Base-by-base conservation (phyloP, 2,888 invertebrate species). In the Eucera pruinosa region DNA sequence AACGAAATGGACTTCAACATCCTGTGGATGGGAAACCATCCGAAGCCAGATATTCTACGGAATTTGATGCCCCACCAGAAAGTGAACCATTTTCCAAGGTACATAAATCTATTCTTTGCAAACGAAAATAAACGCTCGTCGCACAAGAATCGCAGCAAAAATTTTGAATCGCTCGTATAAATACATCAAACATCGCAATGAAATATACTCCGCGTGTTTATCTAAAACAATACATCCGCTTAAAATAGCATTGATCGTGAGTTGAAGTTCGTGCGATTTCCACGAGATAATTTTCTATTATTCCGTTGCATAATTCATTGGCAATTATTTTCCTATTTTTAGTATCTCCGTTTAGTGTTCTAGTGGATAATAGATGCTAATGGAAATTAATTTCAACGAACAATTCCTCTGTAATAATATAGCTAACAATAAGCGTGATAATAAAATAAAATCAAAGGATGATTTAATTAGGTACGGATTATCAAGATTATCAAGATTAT, bases 71-170 rank as follows among this genome's bases (percentile, higher is more conserved):
- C 97, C n/a, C 97, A 97, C 92, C 99, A 99, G 93, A 95, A 98
- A 89, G 97, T 98, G 72, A 99, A 99, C 92, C 98, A 99, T 93
- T 99, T 99, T 92, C 98, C 98, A 7, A 95, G 96, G 96, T 96
- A 41, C 0, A 9, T 39, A 13, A 25, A 41, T n/a, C n/a, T n/a
- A n/a, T 2, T 2, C n/a, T 52, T 23, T 6, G 15, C 18, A 6
- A 11, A 15, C 5, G 30, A 7, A 43, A 54, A 65, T 43, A 43
- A 65, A 54, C 30, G n/a, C 0, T 2, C 4, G 20, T 3, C 36
- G 0, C 15, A 20, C 13, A 3, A 6, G 41, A 54, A 54, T 43
- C 15, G 27, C 1, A 0, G 9, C n/a, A n/a, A n/a, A n/a, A 45
- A 9, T 41, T 52, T 13, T 15, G 15, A n/a, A 39, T 15, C 18